phyloP scores from a whole-genome alignment of 2,797 vertebrate species.

The Silurus aristotelis region DNA sequence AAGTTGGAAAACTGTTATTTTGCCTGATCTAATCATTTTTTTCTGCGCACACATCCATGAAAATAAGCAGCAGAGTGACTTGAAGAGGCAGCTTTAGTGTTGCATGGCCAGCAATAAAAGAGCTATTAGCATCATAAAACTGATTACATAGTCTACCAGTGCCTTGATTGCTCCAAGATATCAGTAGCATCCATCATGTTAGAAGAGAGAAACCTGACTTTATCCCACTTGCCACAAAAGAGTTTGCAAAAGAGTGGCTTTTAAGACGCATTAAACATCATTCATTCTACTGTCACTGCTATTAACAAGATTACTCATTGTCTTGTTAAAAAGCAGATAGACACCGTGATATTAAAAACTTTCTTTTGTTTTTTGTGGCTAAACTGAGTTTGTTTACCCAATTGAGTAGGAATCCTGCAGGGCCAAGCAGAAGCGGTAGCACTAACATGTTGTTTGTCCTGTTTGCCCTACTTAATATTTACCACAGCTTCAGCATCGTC shows the following conservation, averaged over 20 bases:
- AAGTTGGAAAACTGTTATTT: neutral
- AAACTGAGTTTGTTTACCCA: slow-evolving; percentile 34
- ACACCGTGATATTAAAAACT: neutral
- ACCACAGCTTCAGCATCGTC: slow-evolving; percentile 44
- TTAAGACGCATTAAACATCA: slow-evolving; percentile 35
- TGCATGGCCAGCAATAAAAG: slow-evolving; percentile 58
- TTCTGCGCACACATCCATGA: slow-evolving; percentile 19
- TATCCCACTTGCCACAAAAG: slow-evolving; percentile 25
- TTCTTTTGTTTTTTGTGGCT: neutral
- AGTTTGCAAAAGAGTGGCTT: slow-evolving; percentile 36
- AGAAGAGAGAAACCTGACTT: slow-evolving; percentile 21
- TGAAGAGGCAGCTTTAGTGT: slow-evolving; percentile 7
- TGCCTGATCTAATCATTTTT: neutral
- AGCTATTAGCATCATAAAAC: slow-evolving; percentile 64
- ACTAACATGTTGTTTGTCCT: slow-evolving; percentile 37
- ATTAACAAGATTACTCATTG: neutral
- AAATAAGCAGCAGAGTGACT: slow-evolving; percentile 4
- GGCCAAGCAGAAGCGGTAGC: slow-evolving; percentile 28
- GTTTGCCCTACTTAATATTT: slow-evolving; percentile 59
- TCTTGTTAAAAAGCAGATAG: neutral
- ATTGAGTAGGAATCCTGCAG: slow-evolving; percentile 20
- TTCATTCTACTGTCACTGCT: slow-evolving; percentile 20
- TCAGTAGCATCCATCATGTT: slow-evolving; percentile 52
- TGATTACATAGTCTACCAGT: slow-evolving; percentile 46
- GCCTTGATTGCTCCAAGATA: slow-evolving; percentile 47